phyloP scores from a whole-genome alignment of 2,797 vertebrate genomes.

The Sebastes cheni region DNA sequence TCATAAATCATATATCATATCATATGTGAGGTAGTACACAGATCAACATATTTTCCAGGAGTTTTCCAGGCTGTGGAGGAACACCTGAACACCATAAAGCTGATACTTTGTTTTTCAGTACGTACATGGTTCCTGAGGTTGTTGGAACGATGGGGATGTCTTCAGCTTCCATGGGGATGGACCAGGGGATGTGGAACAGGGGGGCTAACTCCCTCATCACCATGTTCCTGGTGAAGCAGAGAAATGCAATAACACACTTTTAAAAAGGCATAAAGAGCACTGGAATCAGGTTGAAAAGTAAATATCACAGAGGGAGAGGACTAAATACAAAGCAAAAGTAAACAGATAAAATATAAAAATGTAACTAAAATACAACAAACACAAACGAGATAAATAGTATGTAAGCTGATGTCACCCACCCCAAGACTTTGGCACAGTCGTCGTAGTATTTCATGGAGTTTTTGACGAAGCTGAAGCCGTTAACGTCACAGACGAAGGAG shows the following conservation, averaged over 20 bases:
- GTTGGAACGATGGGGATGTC: conserved; percentile 99
- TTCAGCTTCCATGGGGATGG: conserved; percentile 96
- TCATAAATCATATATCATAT: too few species aligned
- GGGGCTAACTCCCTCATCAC: conserved; percentile 98
- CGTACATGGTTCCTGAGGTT: conserved; percentile 97
- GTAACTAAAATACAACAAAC: not conserved
- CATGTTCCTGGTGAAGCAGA: conserved; percentile 88
- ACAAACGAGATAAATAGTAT: not conserved
- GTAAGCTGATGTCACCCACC: conserved; percentile 76
- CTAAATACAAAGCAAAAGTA: not conserved
- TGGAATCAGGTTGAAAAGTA: not conserved
- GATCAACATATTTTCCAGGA: not conserved
- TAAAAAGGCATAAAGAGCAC: not conserved
- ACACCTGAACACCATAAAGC: not conserved
- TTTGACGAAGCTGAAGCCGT: conserved; percentile 98
- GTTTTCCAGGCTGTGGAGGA: not conserved
- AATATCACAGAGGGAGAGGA: not conserved
- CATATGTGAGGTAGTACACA: too few species aligned
- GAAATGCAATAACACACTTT: not conserved
- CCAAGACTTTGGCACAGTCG: conserved; percentile 97
- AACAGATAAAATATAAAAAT: not conserved
- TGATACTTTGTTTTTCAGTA: conserved; percentile 5
- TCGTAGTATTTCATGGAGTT: conserved; percentile 99
- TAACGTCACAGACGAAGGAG: conserved; percentile 96
- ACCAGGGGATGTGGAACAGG: conserved; percentile 98